Percentiles rank a stretch among this genome's conserved stretches.
Evolutionary conservation across 2,888 invertebrate genomes (phyloP).

Genomic region (Leptopilina syphax): DNA sequence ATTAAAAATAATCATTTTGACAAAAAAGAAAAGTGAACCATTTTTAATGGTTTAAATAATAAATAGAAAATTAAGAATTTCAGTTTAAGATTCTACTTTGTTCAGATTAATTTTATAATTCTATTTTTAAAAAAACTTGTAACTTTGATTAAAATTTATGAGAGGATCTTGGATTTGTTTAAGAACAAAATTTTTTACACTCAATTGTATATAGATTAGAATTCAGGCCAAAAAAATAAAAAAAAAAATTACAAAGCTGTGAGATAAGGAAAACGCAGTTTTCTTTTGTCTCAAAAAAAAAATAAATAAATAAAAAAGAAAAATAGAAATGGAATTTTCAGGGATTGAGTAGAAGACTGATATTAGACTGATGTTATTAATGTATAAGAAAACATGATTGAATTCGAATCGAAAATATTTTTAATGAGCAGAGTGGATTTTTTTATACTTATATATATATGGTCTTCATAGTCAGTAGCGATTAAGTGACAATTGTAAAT

Average conservation of each 20-base stretch:
- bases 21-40: background rate
- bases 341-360: background rate
- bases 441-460: background rate
- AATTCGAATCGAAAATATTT: conserved; percentile 1
- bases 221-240: background rate
- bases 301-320: too few species aligned
- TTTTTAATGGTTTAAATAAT: background rate
- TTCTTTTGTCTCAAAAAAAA: background rate
- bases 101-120: background rate
- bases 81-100: background rate
- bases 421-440: background rate
- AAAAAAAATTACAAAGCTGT: background rate
- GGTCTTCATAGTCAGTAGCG: conserved; percentile 23
- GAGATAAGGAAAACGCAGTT: background rate
- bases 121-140: too few species aligned
- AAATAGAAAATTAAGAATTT: background rate
- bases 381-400: conserved; percentile 13
- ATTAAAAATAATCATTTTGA: background rate
- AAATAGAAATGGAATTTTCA: background rate
- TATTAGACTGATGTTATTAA: conserved; percentile 29
- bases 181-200: background rate
- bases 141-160: too few species aligned
- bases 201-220: background rate
- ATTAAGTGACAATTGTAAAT: conserved; percentile 9
- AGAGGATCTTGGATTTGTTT: background rate